Conservation (phyloP, 1,140 invertebrate genomes). For the Ericerus pela region DNA sequence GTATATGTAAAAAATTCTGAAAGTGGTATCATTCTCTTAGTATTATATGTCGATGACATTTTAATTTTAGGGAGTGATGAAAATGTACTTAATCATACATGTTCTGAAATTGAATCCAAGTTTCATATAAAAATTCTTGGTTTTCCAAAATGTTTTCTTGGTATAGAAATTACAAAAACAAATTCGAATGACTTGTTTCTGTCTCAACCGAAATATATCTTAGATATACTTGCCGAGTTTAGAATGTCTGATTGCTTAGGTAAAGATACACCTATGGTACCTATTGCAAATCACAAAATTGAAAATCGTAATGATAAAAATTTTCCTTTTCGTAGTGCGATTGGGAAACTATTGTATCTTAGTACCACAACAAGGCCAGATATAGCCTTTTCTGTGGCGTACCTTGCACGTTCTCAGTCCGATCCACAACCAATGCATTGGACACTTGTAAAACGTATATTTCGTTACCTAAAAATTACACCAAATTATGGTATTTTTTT, state of each 20-base stretch:
- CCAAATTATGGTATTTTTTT: conserved; percentile 17
- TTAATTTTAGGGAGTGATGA: conserved; percentile 21
- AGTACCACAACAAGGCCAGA: conserved; percentile 28
- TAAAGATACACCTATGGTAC: conserved; percentile 23
- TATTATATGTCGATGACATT: conserved; percentile 30
- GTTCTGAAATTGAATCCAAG: conserved; percentile 3
- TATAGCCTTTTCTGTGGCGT: conserved; percentile 27
- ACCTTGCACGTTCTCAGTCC: conserved; percentile 17
- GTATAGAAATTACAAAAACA: conserved; percentile 25
- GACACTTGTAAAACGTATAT: conserved; percentile 22
- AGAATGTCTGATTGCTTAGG: conserved; percentile 22
- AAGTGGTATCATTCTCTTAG: conserved; percentile 16
- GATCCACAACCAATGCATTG: conserved; percentile 3
- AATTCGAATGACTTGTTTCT: conserved; percentile 19
- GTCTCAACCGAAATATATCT: conserved; percentile 21
- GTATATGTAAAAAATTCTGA: conserved; percentile 17
- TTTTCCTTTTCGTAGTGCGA: conserved; percentile 22
- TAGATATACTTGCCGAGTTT: conserved; percentile 23
- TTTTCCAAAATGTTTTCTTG: conserved; percentile 22
- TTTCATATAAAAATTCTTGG: conserved; percentile 22
- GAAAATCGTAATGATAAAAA: conserved; percentile 13
- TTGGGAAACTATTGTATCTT: conserved; percentile 28
- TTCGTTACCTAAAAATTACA: conserved; percentile 29
- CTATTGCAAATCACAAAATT: conserved; percentile 13
- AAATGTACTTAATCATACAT: conserved; percentile 22